phyloP scores from a whole-genome alignment of 2,888 invertebrate genomes.

The Zaprionus obscuricornis region DNA sequence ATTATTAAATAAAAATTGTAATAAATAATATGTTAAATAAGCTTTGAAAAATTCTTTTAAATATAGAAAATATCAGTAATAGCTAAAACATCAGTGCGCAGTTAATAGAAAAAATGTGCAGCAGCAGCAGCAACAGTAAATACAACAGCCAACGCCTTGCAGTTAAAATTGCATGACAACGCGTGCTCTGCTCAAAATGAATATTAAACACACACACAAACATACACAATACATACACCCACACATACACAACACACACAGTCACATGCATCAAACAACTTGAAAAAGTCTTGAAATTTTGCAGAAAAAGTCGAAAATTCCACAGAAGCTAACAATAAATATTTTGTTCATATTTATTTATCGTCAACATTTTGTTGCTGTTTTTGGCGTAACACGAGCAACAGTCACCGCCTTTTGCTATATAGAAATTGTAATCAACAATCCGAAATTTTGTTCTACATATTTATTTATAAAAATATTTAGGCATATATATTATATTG shows the following conservation, averaged over 20 bases:
- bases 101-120: constrained; percentile 33
- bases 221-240: constrained; percentile 2
- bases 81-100: no score
- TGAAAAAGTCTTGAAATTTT: constrained; percentile 42
- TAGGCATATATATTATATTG: no score
- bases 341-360: constrained; percentile 18
- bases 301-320: constrained; percentile 58
- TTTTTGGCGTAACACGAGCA: constrained; percentile 3
- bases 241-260: background rate
- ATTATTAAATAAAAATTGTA: no score
- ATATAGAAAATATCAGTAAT: no score
- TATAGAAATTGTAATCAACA: no score
- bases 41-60: no score
- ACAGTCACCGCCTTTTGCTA: no score
- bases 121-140: constrained; percentile 9
- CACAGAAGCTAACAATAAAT: constrained; percentile 35
- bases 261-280: constrained; percentile 1
- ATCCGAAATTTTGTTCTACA: no score
- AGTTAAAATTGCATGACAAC: constrained; percentile 69
- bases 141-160: constrained; percentile 23
- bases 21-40: no score
- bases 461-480: no score
- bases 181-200: constrained; percentile 46
- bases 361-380: constrained; percentile 19
- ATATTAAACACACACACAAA: constrained; percentile 26